Conservation (phyloP, 2,888 invertebrate species). For the Conus canariensis region DNA sequence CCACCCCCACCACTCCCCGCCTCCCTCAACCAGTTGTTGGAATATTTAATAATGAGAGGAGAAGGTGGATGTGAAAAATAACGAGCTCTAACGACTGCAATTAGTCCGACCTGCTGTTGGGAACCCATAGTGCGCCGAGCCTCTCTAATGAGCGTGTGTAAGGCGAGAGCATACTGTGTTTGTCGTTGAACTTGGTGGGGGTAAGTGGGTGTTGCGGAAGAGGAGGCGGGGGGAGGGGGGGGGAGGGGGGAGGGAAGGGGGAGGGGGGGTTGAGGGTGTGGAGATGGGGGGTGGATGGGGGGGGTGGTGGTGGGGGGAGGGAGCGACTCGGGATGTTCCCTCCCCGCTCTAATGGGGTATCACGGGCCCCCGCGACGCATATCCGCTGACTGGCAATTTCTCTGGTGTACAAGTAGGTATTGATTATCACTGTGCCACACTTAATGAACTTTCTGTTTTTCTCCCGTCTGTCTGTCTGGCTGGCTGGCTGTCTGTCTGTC, state of each 20-base stretch:
- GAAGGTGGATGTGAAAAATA: slow-evolving; percentile 5
- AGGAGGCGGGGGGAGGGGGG: background rate
- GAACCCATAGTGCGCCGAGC: background rate
- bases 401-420: too few relatives aligned
- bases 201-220: background rate
- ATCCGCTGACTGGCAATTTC: too few relatives aligned
- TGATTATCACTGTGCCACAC: too few relatives aligned
- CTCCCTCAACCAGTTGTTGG: background rate
- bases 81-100: slow-evolving; percentile 14
- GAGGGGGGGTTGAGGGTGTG: background rate
- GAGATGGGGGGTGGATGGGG: background rate
- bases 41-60: background rate
- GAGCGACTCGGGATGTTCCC: background rate
- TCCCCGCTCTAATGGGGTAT: too few relatives aligned
- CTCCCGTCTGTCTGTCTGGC: too few relatives aligned
- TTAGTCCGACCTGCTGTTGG: background rate
- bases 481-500: too few relatives aligned
- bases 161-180: too few relatives aligned
- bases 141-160: background rate
- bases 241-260: background rate
- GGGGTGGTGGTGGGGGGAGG: background rate
- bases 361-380: too few relatives aligned
- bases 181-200: background rate
- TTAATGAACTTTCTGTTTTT: too few relatives aligned
- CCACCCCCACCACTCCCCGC: background rate